Conservation (phyloP, 2,888 invertebrate genomes). For the Noctua janthina region DNA sequence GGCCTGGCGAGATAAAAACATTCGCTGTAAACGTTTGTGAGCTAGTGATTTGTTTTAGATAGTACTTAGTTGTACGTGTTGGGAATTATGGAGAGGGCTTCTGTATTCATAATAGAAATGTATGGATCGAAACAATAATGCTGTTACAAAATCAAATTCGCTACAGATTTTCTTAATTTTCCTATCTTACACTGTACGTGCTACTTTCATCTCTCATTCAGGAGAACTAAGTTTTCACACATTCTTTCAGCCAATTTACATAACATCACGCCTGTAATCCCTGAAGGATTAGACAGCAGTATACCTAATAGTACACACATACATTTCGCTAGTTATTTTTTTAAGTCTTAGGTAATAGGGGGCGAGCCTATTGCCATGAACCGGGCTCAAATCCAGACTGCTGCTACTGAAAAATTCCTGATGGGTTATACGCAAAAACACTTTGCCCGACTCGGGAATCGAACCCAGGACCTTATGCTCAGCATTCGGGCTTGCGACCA, state of each 20-base stretch:
- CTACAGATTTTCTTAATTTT: not conserved
- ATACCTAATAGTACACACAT: too few species aligned
- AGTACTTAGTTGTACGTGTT: slow-evolving; percentile 19
- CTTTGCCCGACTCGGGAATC: too few species aligned
- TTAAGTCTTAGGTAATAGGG: too few species aligned
- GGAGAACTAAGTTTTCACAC: not conserved
- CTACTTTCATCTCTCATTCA: not conserved
- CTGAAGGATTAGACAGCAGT: too few species aligned
- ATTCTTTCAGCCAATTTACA: not conserved
- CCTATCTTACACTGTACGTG: not conserved
- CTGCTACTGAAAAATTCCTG: too few species aligned
- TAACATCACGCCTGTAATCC: too few species aligned
- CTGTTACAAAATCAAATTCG: not conserved
- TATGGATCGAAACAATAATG: not conserved
- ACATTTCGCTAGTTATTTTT: too few species aligned
- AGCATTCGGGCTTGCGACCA: too few species aligned
- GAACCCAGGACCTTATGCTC: too few species aligned
- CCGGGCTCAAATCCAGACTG: too few species aligned
- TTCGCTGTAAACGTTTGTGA: slow-evolving; percentile 38
- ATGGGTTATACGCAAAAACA: too few species aligned
- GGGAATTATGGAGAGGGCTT: slow-evolving; percentile 14
- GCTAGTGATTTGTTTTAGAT: slow-evolving; percentile 53
- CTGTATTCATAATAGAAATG: slow-evolving; percentile 5
- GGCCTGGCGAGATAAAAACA: slow-evolving; percentile 57
- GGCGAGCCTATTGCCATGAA: too few species aligned